Evolutionary conservation across 37 sponge, comb jelly and placozoan genomes (phyloP), one percentile per base, ranked within the genome.

Genomic region (Eunapius fragilis): DNA sequence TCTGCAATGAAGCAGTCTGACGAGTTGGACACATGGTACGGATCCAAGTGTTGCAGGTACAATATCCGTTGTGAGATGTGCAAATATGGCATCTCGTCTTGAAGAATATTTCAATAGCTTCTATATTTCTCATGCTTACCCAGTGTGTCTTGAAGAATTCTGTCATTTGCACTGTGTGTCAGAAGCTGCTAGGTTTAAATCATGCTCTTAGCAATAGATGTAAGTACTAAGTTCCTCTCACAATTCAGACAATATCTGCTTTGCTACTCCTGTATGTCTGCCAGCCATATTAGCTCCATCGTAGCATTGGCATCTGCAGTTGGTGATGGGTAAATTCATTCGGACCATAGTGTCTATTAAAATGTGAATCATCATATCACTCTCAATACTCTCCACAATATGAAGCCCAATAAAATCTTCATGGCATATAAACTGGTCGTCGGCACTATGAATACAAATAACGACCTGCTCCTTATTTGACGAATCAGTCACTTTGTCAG

Each of bases 21-120:
- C 76, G 78, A 41, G 86, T 85, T 78, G 78, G 77, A 34, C 78
- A 23, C 0, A 78, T 85, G 67, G 86, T 78, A 68, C 86, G 34
- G 77, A 77, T 17, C 78, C 78, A 68, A 78, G 86, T 35, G 41
- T 68, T 27, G 22, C 78, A 78, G 86, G 78, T 33, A 78, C 86
- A 69, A 85, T 33, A 35, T 85, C 86, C 17, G 58, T 58, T 58
- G 6, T 58, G 58, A 58, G 58, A 58, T 17, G 22, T 19, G 58
- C 14, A 58, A 58, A 58, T 45, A n/a, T 31, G 24, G 85, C 69
- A 45, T 84, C 85, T 26, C 85, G 17, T 68, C 69, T 76, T 67
- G 78, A 78, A 14, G 71, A 85, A 31, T 77, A 69, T 71, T 85
- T 85, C 19, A 77, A 25, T 24, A 85, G 34, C 69, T 49, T 85